Base-by-base conservation (phyloP, 2,888 invertebrate species). In the Machimus atricapillus region DNA sequence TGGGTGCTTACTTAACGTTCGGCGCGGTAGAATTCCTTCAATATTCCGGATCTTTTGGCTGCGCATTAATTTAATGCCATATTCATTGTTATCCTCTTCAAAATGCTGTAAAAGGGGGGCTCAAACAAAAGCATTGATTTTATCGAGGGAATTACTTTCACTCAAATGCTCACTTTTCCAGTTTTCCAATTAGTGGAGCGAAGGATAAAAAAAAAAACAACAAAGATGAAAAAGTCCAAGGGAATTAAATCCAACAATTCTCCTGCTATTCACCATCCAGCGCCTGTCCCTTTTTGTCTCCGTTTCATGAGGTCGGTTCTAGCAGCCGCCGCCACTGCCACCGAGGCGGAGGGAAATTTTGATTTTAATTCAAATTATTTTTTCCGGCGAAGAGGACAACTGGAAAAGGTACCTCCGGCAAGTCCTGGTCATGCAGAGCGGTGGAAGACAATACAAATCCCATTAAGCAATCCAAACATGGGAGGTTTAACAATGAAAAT, bases 401-500 rank as follows among this genome's bases (percentile, higher is more conserved):
- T 78, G 56, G 9, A 86, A 86, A 77, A 86, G 46, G 86, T 85
- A 43, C 40, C 37, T 19, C 23, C 27, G 66, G 19, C 34, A 52
- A 40, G 37, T 52, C 37, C 31, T 78, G 58, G 77, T 56, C 58
- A 58, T 86, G 66, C 58, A 40, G 31, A 87, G 78, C 43, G 37
- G 40, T 85, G 73, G 40, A 85, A 87, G 87, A 87, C 87, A 87
- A 85, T 85, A 87, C 79, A 85, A 87, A 87, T 87, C 87, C 87
- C 87, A 87, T 85, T 87, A 87, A 87, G 78, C 79, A 87, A 87
- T 87, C 87, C 78, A 87, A 87, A 87, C 85, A 87, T 79, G 85
- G 79, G 78, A 87, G 85, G 85, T 85, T 87, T 85, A 87, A 87
- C 85, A 85, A 87, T 87, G 87, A 87, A 85, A 87, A 87, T 85